These are phyloP conservation scores for Manis javanica DNA, from an alignment of 2,797 vertebrate genomes.

Conservation along the genomic window DNA sequence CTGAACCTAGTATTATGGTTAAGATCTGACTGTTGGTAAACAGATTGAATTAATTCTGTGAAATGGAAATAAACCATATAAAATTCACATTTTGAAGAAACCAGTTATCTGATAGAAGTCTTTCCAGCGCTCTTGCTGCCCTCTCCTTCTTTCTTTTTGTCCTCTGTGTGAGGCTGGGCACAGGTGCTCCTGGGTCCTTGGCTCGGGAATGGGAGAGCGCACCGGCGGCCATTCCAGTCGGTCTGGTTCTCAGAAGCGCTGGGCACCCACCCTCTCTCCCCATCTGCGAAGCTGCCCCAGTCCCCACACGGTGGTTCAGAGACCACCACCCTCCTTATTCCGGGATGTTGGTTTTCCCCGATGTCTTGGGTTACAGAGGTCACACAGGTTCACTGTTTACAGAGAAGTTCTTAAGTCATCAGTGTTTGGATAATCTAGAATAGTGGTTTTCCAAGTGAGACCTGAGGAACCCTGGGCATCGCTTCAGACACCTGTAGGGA, in stretches of 20 bases:
- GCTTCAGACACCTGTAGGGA: neutral
- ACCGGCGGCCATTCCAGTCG: neutral
- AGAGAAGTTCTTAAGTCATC: neutral
- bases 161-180: slow-evolving; percentile 3
- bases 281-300: neutral
- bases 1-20: neutral
- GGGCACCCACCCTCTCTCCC: neutral
- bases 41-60: slow-evolving; percentile 34
- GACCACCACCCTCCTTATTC: neutral
- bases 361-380: neutral
- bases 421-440: neutral
- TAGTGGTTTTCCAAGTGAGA: neutral
- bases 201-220: neutral
- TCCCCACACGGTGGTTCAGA: neutral
- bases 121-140: neutral
- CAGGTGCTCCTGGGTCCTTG: neutral
- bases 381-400: neutral
- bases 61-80: slow-evolving; percentile 4
- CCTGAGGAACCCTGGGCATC: neutral
- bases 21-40: neutral
- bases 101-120: neutral
- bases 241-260: neutral
- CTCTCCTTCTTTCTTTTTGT: neutral
- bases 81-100: slow-evolving; percentile 46
- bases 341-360: neutral